phyloP scores from a whole-genome alignment of 23 tunicate genomes.

The Trididemnum clinides region DNA sequence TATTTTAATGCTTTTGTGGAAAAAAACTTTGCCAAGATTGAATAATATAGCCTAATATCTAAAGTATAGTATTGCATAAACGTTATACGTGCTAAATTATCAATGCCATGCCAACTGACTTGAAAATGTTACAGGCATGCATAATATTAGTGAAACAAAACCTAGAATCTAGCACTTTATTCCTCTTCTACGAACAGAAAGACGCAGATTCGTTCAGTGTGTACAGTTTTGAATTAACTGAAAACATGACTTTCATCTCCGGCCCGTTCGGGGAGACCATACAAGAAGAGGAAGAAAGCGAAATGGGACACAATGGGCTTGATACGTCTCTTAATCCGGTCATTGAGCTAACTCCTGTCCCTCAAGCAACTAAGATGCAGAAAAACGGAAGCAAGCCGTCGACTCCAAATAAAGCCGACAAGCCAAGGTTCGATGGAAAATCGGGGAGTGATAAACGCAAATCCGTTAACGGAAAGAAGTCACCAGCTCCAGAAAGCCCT shows the following conservation, averaged over 20 bases:
- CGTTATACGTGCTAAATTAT: no score
- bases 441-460: neutral
- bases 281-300: conserved; percentile 65
- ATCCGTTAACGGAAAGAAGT: neutral
- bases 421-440: neutral
- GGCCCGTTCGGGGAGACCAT: conserved; percentile 59
- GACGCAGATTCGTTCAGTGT: conserved; percentile 84
- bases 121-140: no score
- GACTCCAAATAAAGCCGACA: neutral
- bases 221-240: conserved; percentile 89
- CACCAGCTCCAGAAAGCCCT: neutral
- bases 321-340: neutral
- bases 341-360: neutral
- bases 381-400: neutral
- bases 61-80: no score
- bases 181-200: neutral
- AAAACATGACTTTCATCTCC: conserved; percentile 53
- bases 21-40: no score
- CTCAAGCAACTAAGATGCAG: neutral
- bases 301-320: neutral
- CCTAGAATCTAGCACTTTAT: no score
- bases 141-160: no score
- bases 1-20: no score
- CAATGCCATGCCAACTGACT: no score
- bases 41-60: no score